Conservation (phyloP, 2,797 vertebrate genomes). For the Eleutherodactylus coqui region DNA sequence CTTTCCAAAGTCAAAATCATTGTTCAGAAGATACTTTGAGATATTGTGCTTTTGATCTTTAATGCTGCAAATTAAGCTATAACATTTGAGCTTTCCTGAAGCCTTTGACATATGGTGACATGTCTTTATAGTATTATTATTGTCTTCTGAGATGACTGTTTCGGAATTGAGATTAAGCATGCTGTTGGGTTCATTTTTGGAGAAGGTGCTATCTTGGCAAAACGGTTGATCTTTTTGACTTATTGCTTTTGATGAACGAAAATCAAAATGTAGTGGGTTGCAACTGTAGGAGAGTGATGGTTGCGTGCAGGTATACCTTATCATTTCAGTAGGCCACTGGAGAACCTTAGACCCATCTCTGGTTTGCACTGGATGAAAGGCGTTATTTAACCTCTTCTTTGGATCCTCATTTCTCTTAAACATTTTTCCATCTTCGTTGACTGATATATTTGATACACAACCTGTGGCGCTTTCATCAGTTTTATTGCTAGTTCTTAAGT, state of each 20-base stretch:
- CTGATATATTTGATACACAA: conserved; percentile 51
- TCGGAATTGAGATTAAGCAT: conserved; percentile 46
- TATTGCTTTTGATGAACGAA: conserved; percentile 76
- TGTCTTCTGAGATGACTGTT: conserved; percentile 57
- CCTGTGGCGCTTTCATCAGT: conserved; percentile 65
- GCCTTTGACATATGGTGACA: conserved; percentile 67
- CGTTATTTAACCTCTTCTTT: conserved; percentile 72
- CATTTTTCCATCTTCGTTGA: conserved; percentile 57
- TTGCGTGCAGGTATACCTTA: conserved; percentile 81
- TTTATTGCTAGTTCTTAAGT: conserved; percentile 12
- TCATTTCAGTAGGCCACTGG: conserved; percentile 92
- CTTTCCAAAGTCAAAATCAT: conserved; percentile 65
- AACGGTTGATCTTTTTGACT: conserved; percentile 66
- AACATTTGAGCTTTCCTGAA: conserved; percentile 65
- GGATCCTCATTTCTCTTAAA: conserved; percentile 56
- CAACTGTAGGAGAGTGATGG: conserved; percentile 88
- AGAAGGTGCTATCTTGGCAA: conserved; percentile 39
- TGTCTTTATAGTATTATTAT: conserved; percentile 56
- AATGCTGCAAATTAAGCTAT: conserved; percentile 64
- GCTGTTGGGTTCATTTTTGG: conserved; percentile 31
- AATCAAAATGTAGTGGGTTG: conserved; percentile 90
- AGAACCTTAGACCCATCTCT: conserved; percentile 82
- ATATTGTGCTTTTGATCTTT: conserved; percentile 70
- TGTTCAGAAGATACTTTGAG: conserved; percentile 69
- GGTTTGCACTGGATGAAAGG: conserved; percentile 83